These are phyloP conservation scores for Acipenser oxyrinchus DNA, from an alignment of 2,797 vertebrate genomes.

Conservation along the genomic window DNA sequence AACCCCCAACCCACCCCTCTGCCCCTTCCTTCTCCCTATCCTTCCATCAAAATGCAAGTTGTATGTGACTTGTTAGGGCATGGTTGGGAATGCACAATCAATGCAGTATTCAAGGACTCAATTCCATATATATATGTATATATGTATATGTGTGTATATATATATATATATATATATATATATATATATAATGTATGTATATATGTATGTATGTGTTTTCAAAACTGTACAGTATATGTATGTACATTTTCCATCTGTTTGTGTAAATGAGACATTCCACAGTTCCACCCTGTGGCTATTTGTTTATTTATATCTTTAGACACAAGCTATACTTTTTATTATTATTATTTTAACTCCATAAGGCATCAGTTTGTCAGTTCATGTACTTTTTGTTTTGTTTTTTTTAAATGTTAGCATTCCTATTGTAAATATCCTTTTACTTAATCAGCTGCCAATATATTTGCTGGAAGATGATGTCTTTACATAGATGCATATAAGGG, in stretches of 20 bases:
- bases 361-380: slow-evolving; percentile 44
- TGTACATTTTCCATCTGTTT: slow-evolving; percentile 68
- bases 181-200: slow-evolving; percentile 38
- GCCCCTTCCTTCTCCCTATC: slow-evolving; percentile 16
- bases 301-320: slow-evolving; percentile 84
- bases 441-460: slow-evolving; percentile 47
- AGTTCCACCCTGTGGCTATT: slow-evolving; percentile 78
- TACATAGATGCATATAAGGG: slow-evolving; percentile 61
- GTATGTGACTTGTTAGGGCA: slow-evolving; percentile 60
- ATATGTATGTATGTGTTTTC: slow-evolving; percentile 39
- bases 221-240: slow-evolving; percentile 75
- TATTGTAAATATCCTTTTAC: slow-evolving; percentile 40
- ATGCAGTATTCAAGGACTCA: slow-evolving; percentile 84
- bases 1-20: slow-evolving; percentile 35
- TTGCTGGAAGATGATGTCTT: slow-evolving; percentile 70
- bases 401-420: slow-evolving; percentile 52
- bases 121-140: slow-evolving; percentile 37
- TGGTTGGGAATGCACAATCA: slow-evolving; percentile 89
- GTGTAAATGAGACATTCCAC: slow-evolving; percentile 77
- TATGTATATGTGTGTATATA: slow-evolving; percentile 40
- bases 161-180: slow-evolving; percentile 39
- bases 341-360: slow-evolving; percentile 25
- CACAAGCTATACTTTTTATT: slow-evolving; percentile 42
- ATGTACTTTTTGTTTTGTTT: slow-evolving; percentile 55
- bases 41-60: slow-evolving; percentile 68